These are phyloP conservation scores for Gobiocypris rarus DNA, from an alignment of 2,113 vertebrate species.

Conservation along the genomic window DNA sequence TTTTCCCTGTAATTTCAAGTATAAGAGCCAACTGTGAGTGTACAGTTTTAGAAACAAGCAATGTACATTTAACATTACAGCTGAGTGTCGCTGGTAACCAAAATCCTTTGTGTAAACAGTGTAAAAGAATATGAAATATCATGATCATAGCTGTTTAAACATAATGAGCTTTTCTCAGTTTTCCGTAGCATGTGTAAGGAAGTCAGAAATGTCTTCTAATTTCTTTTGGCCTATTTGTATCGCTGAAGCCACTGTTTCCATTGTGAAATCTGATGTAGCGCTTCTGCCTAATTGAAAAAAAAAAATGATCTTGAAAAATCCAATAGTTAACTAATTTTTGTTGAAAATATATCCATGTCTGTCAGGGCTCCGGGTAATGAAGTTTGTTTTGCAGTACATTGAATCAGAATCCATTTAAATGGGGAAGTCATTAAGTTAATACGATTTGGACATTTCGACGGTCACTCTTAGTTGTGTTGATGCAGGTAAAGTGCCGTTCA, in stretches of 20 bases:
- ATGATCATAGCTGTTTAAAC: background rate
- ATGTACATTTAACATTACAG: constrained; percentile 46
- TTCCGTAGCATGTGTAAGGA: background rate
- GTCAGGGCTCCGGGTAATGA: constrained; percentile 66
- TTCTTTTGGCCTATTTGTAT: constrained; percentile 51
- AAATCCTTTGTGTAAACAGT: constrained; percentile 58
- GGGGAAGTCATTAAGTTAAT: constrained; percentile 73
- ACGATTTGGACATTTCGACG: constrained; percentile 61
- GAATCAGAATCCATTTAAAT: constrained; percentile 72
- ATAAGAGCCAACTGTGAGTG: constrained; percentile 35
- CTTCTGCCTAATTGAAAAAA: constrained; percentile 43
- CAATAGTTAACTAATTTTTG: constrained; percentile 54
- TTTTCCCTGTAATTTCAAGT: constrained; percentile 14
- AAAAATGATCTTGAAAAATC: constrained; percentile 47
- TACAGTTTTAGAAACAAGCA: constrained; percentile 43
- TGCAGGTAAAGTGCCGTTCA: constrained; percentile 53
- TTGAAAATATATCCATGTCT: constrained; percentile 60
- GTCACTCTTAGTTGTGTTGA: constrained; percentile 62
- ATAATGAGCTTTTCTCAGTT: constrained; percentile 8
- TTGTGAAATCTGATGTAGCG: constrained; percentile 28
- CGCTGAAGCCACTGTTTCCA: constrained; percentile 24
- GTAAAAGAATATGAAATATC: constrained; percentile 41
- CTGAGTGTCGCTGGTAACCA: constrained; percentile 68
- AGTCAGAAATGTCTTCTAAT: constrained; percentile 1
- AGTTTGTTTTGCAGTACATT: constrained; percentile 70